Evolutionary conservation across 1,140 invertebrate species (phyloP), one percentile per base, ranked within the genome.

Genomic region (Ips typographus): DNA sequence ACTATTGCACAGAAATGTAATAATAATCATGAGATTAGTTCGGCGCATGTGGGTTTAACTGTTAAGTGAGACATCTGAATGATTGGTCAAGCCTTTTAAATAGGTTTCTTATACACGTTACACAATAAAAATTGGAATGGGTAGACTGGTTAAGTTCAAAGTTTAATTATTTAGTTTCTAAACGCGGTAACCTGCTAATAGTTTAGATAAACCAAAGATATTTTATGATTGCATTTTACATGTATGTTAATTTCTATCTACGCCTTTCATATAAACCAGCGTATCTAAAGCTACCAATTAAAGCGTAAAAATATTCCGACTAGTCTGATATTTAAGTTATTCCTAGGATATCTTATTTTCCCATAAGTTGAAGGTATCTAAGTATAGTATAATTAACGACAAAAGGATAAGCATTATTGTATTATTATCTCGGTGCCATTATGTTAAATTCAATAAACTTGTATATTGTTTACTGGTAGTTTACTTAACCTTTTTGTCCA

Each of bases 301-400:
- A 59, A 7, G 8, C 7, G 37, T 70, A 40, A 52, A 63, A 66
- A 67, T 68, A 68, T 73, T 60, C 65, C 52, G 65, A 62, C 74
- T 75, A 75, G 74, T 75, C 74, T 75, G 74, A 75, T 75, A 75
- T 75, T 75, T 72, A 53, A 63, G 66, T 73, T 53, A 75, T 72
- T 66, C 72, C 65, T 71, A 71, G 74, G 70, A 71, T 73, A 72
- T 74, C 72, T 71, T 73, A 73, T 69, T 58, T 75, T 69, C 68
- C 65, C 68, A 66, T 52, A 22, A 22, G 57, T 65, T 69, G 68
- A 62, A 70, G 66, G 70, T 72, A 65, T 62, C 66, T 71, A 71
- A 60, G 68, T 52, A 41, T 41, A 44, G 40, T 8, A 5, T 51
- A 61, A 68, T 38, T 44, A 71, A 71, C 68, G 71, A 51, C 72